A percentile compares a stretch with the other conserved stretches of the same genome.
Conservation (phyloP, 1,140 invertebrate species). For the Drosophila carrolli region DNA sequence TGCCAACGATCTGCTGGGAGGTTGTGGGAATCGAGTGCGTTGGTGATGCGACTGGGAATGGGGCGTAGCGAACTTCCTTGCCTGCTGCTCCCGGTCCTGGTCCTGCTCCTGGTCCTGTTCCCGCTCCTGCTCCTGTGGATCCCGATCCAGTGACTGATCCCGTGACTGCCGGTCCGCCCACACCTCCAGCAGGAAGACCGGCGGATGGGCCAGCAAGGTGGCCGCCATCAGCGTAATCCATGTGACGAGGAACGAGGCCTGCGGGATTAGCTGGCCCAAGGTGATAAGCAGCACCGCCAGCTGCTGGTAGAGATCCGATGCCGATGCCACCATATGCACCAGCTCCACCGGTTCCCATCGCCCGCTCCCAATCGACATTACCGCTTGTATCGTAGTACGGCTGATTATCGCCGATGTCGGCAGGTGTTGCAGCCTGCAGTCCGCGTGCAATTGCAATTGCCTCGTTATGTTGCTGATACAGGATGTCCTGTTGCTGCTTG, state of each 20-base stretch:
- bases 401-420: constrained; percentile 83
- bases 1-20: constrained; percentile 80
- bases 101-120: constrained; percentile 31
- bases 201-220: constrained; percentile 81
- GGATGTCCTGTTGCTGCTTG: constrained; percentile 49
- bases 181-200: constrained; percentile 32
- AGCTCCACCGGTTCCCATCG: constrained; percentile 84
- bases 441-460: constrained; percentile 72
- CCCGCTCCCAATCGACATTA: constrained; percentile 84
- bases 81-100: constrained; percentile 55
- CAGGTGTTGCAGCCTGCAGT: constrained; percentile 65
- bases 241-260: constrained; percentile 68
- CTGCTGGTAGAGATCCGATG: constrained; percentile 73
- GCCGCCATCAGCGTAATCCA: constrained; percentile 82
- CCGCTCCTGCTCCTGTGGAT: background rate
- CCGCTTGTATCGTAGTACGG: constrained; percentile 84
- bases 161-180: constrained; percentile 40
- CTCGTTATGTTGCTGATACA: constrained; percentile 78
- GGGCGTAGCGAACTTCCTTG: constrained; percentile 87
- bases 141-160: background rate
- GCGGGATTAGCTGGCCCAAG: constrained; percentile 67
- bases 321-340: constrained; percentile 82
- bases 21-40: constrained; percentile 84
- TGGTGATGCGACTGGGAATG: constrained; percentile 84
- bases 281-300: constrained; percentile 80